A percentile compares a stretch with the other conserved stretches of the same genome.
Conservation (phyloP, 2,113 vertebrate species). For the Paramormyrops kingsleyae region DNA sequence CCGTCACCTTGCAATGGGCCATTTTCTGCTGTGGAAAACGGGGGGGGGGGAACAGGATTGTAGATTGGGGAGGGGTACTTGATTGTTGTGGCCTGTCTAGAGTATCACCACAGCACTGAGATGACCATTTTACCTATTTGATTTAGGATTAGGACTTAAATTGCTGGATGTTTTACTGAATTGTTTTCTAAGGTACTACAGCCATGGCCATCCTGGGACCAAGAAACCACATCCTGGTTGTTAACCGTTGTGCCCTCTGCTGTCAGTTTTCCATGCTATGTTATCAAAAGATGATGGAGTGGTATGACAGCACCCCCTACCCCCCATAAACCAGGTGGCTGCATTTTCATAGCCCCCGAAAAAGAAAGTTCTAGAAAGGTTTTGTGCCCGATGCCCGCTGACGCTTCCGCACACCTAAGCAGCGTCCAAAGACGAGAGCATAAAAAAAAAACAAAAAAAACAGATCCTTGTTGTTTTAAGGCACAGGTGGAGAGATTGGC, state of each 20-base stretch:
- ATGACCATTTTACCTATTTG: background rate
- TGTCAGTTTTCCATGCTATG: background rate
- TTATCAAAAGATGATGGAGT: background rate
- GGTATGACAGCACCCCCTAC: background rate
- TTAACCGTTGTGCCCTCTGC: background rate
- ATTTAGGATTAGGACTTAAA: background rate
- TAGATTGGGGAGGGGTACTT: background rate
- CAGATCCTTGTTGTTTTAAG: constrained; percentile 59
- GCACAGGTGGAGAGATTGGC: constrained; percentile 58
- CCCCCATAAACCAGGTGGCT: background rate
- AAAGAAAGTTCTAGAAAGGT: constrained; percentile 47
- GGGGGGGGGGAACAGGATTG: background rate
- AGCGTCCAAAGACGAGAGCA: constrained; percentile 57
- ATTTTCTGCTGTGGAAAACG: constrained; percentile 31
- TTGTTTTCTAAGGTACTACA: background rate
- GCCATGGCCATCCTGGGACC: background rate
- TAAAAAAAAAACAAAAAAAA: constrained; percentile 20
- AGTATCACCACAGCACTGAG: background rate
- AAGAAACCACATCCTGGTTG: background rate
- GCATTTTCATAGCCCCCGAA: constrained; percentile 36
- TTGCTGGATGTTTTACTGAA: background rate
- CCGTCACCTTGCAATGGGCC: constrained; percentile 57
- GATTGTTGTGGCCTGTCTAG: background rate
- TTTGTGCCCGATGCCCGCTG: constrained; percentile 52
- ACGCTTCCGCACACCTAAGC: constrained; percentile 63